Percentiles rank a stretch among this genome's conserved stretches.
Conservation (phyloP, 2,113 vertebrate genomes). For the Paraplagusia blochii region DNA sequence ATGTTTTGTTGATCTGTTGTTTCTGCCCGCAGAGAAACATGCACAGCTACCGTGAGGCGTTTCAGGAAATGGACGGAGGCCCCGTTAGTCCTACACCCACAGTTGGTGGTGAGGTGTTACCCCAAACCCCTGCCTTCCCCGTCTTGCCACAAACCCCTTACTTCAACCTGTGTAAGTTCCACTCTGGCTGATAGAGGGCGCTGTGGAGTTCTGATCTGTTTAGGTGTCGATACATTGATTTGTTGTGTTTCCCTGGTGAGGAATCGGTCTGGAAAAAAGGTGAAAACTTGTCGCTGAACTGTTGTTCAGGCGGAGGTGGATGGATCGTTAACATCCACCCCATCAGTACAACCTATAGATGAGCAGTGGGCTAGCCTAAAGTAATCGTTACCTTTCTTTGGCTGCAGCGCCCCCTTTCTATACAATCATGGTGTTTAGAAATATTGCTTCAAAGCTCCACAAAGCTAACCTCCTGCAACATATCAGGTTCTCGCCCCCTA, state of each 20-base stretch:
- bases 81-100: constrained; percentile 78
- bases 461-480: no score
- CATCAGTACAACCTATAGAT: no score
- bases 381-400: no score
- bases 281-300: no score
- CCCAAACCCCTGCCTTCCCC: constrained; percentile 81
- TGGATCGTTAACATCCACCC: no score
- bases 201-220: constrained; percentile 59
- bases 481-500: no score
- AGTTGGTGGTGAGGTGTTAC: constrained; percentile 87
- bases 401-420: no score
- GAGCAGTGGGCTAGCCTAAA: no score
- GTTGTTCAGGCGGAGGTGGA: no score
- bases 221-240: not conserved
- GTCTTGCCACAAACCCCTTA: constrained; percentile 81
- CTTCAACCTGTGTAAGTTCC: constrained; percentile 80
- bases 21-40: constrained; percentile 83
- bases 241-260: not conserved
- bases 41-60: constrained; percentile 98
- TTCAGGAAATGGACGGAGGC: constrained; percentile 88
- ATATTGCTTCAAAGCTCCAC: no score
- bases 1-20: constrained; percentile 17
- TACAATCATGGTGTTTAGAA: no score
- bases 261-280: not conserved
- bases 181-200: constrained; percentile 64